Base-by-base conservation (phyloP, 2,113 vertebrate genomes). In the Struthidea cinerea region DNA sequence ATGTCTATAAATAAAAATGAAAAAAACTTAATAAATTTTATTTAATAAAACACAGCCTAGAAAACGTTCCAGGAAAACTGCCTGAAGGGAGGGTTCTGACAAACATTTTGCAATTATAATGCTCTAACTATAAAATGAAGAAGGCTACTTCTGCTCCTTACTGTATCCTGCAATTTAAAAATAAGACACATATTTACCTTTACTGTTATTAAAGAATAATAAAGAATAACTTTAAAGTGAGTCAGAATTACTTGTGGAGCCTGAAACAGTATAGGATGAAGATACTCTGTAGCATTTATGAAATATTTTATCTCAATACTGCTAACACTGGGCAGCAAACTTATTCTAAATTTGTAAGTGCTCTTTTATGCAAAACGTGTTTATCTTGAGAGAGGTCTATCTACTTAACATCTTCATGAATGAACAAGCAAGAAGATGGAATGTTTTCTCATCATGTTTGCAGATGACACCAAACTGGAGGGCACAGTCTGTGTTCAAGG, bases 301-400 rank as follows among this genome's bases (percentile, higher is more conserved):
- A 42, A 63, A 50, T 57, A 65, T 47, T 67, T 92, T 44, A 39
- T 24, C 73, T 69, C 44, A 55, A 5, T 44, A 23, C 6, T 89
- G 10, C 20, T 67, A 75, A 65, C 17, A 64, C 16, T 7, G 5
- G 13, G 60, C 9, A 76, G 55, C 13, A 73, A 80, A 39, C 46
- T n/a, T 41, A 33, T 1, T 28, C 44, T 16, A 4, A 42, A 64
- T 47, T 32, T 60, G 0, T 23, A 61, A 76, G 20, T 22, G 27
- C 13, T 81, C 32, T 81, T 57, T 37, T 32, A 49, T 9, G 22
- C 33, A 49, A 53, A 47, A 74, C 0, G 0, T 13, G 15, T 57
- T 65, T 47, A 4, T 27, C 28, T 16, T 4, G 2, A 73, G 46
- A 39, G 55, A 57, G 30, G 19, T 44, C 55, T 37, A 53, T 10